Conservation (phyloP, 2,797 vertebrate species). For the Darevskia mixta region DNA sequence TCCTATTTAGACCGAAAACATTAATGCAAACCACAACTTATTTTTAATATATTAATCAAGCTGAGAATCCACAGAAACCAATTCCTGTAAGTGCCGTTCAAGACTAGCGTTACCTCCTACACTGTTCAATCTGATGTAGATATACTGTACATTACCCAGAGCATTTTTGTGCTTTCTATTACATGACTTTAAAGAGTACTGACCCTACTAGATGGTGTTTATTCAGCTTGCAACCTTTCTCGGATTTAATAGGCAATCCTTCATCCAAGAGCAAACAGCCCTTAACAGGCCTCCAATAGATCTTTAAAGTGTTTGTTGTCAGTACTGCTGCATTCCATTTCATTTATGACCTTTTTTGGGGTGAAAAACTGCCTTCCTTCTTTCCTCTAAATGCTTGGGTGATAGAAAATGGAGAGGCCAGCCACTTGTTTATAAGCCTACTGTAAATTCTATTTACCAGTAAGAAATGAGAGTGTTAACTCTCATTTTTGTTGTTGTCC, state of each 20-base stretch:
- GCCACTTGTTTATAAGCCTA: neutral
- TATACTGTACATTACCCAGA: neutral
- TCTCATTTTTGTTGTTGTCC: neutral
- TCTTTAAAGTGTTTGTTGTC: slow-evolving; percentile 61
- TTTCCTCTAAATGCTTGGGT: slow-evolving; percentile 45
- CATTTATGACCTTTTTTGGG: slow-evolving; percentile 55
- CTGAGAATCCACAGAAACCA: neutral
- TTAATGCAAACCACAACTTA: neutral
- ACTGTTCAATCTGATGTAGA: slow-evolving; percentile 43
- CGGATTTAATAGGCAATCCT: slow-evolving; percentile 64
- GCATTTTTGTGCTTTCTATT: slow-evolving; percentile 39
- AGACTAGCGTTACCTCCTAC: neutral
- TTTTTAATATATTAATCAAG: neutral
- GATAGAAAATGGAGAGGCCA: slow-evolving; percentile 40
- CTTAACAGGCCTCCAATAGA: slow-evolving; percentile 54
- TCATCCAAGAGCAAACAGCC: slow-evolving; percentile 60
- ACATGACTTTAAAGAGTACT: slow-evolving; percentile 45
- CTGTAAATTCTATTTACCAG: slow-evolving; percentile 19
- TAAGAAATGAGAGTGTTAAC: slow-evolving; percentile 44
- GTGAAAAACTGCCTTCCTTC: slow-evolving; percentile 59
- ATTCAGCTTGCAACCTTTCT: slow-evolving; percentile 66
- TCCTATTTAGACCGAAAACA: neutral
- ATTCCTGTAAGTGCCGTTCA: slow-evolving; percentile 34
- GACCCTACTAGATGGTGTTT: slow-evolving; percentile 62
- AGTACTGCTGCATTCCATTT: slow-evolving; percentile 58